A percentile compares a stretch with the other conserved stretches of the same genome.
These are phyloP conservation scores for Pangasius mekongensis DNA, from an alignment of 2,797 vertebrate species.

Conservation along the genomic window DNA sequence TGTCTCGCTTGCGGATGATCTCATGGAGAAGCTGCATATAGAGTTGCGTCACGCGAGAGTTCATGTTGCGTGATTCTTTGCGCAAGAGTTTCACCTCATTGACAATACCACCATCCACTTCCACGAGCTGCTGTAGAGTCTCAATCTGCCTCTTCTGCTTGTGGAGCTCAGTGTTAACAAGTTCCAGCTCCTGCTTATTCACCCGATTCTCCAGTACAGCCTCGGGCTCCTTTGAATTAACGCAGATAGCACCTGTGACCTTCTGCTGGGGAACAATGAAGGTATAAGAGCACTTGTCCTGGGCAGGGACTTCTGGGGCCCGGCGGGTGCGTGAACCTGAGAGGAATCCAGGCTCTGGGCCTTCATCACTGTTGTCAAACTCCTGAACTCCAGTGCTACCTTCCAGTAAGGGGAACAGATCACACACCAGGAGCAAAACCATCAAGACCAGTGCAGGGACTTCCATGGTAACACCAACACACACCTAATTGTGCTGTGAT, in stretches of 20 bases:
- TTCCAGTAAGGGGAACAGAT: slow-evolving; percentile 59
- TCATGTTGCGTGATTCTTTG: slow-evolving; percentile 99
- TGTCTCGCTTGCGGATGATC: slow-evolving; percentile 97
- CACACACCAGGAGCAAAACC: slow-evolving; percentile 71
- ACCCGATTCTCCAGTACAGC: slow-evolving; percentile 87
- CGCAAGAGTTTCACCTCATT: slow-evolving; percentile 96
- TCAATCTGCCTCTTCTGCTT: slow-evolving; percentile 98
- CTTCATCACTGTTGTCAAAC: slow-evolving; percentile 79
- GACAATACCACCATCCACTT: slow-evolving; percentile 95
- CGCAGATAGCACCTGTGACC: slow-evolving; percentile 96
- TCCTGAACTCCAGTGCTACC: slow-evolving; percentile 71
- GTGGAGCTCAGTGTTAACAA: slow-evolving; percentile 91
- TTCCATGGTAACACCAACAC: slow-evolving; percentile 73
- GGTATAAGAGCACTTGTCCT: slow-evolving; percentile 93
- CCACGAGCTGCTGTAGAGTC: slow-evolving; percentile 94
- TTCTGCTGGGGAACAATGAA: slow-evolving; percentile 97
- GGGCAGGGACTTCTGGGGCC: slow-evolving; percentile 73
- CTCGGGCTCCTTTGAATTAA: slow-evolving; percentile 94
- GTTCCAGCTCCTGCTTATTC: slow-evolving; percentile 93
- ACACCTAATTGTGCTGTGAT: slow-evolving; percentile 28
- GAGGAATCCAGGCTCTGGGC: slow-evolving; percentile 82
- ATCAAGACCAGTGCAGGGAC: slow-evolving; percentile 67
- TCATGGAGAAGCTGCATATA: slow-evolving; percentile 99
- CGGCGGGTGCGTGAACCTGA: slow-evolving; percentile 84
- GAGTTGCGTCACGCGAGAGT: slow-evolving; percentile 95